Evolutionary conservation across 1,140 invertebrate species (phyloP).

Genomic region (Pogonognathellus flavescens): DNA sequence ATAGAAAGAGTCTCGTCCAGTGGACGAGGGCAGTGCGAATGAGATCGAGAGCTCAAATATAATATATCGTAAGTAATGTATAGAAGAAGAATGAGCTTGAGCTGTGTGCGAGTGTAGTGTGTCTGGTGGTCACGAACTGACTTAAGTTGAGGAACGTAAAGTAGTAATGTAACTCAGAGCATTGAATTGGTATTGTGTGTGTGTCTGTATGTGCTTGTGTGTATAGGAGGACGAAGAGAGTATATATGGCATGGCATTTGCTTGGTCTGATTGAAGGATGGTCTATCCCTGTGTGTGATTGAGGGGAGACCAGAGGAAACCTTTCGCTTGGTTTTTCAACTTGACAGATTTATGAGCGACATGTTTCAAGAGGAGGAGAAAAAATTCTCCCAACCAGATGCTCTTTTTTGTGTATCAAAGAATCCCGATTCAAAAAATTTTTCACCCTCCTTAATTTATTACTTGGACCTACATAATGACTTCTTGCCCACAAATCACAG

Average conservation of each 20-base stretch:
- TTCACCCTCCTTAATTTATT: conserved; percentile 67
- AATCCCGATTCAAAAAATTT: conserved; percentile 63
- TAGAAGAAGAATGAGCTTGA: background rate
- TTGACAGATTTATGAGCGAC: conserved; percentile 67
- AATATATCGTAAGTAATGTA: conserved; percentile 32
- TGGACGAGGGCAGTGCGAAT: conserved; percentile 25
- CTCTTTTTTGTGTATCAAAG: conserved; percentile 66
- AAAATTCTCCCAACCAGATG: conserved; percentile 65
- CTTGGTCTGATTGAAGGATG: conserved; percentile 56
- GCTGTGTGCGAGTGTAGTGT: conserved; percentile 20
- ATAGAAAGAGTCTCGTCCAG: conserved; percentile 9
- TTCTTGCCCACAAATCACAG: conserved; percentile 66
- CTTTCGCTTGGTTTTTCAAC: conserved; percentile 54
- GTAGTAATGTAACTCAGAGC: conserved; percentile 3
- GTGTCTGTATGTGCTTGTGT: too few species aligned
- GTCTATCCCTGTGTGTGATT: conserved; percentile 58
- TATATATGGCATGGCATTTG: conserved; percentile 50
- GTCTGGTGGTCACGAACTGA: conserved; percentile 55
- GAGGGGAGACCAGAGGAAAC: conserved; percentile 60
- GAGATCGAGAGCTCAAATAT: conserved; percentile 42
- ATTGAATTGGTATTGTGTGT: background rate
- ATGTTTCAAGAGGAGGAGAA: conserved; percentile 64
- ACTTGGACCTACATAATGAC: conserved; percentile 66
- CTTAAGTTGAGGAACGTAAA: conserved; percentile 30
- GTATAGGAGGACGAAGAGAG: background rate